These are phyloP conservation scores for Heliconius eleuchia DNA, from an alignment of 1,140 invertebrate genomes.

Conservation along the genomic window DNA sequence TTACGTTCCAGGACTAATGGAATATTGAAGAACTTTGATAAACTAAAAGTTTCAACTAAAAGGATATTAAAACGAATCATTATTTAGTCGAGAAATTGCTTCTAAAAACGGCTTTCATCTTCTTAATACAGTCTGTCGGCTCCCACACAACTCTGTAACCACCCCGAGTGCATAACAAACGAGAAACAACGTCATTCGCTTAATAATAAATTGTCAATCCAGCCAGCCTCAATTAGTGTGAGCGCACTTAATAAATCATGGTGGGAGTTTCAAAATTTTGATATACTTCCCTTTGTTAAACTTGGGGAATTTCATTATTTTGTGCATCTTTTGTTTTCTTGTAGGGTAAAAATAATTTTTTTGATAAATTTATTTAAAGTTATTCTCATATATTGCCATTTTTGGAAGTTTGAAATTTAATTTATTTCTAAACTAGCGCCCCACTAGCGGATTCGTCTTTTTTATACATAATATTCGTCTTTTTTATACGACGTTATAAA, in stretches of 20 bases:
- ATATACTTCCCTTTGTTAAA: neutral
- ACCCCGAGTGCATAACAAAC: slow-evolving; percentile 36
- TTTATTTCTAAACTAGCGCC: no score
- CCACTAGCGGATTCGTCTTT: no score
- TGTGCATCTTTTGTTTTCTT: neutral
- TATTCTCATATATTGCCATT: no score
- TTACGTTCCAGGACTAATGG: no score
- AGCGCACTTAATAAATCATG: slow-evolving; percentile 34
- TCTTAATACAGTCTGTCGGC: slow-evolving; percentile 59
- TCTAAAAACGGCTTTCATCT: slow-evolving; percentile 66
- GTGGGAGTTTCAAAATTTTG: slow-evolving; percentile 25
- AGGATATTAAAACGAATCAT: slow-evolving; percentile 35
- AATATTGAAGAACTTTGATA: neutral
- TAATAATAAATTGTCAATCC: slow-evolving; percentile 40
- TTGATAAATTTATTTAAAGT: no score
- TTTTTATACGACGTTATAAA: neutral
- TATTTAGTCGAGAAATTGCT: slow-evolving; percentile 46
- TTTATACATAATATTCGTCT: no score
- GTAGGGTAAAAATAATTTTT: no score
- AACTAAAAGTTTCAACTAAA: neutral
- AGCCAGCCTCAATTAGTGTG: slow-evolving; percentile 30
- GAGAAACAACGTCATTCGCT: slow-evolving; percentile 21
- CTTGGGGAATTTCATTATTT: neutral
- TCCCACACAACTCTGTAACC: slow-evolving; percentile 53
- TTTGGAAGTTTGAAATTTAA: no score